phyloP scores from a whole-genome alignment of 2,888 invertebrate species.

The Rugalucina vietnamica region DNA sequence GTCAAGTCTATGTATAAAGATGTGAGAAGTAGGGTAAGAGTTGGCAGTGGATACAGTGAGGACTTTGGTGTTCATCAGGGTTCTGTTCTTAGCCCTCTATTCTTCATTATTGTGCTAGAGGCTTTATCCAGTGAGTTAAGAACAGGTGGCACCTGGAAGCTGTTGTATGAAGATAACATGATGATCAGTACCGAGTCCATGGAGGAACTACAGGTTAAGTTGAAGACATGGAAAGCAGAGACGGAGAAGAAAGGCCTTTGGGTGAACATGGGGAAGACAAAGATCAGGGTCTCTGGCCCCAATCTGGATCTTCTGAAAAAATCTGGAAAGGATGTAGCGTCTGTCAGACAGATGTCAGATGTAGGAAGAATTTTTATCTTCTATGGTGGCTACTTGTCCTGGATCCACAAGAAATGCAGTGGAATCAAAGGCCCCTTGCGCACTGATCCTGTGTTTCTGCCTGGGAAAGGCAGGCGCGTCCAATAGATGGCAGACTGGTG shows the following conservation, averaged over 20 bases:
- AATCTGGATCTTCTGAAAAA: neutral
- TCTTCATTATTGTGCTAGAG: too few species aligned
- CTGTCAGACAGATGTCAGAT: neutral
- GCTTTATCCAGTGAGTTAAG: neutral
- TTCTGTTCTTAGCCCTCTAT: too few species aligned
- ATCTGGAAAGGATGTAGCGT: neutral
- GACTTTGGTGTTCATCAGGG: slow-evolving; percentile 17
- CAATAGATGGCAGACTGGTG: neutral
- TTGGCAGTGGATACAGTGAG: slow-evolving; percentile 12
- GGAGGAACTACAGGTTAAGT: neutral
- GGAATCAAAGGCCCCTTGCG: too few species aligned
- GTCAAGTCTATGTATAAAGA: slow-evolving; percentile 24
- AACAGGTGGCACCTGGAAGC: neutral
- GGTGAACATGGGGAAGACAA: neutral
- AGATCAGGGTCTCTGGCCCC: neutral
- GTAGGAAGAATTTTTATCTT: neutral
- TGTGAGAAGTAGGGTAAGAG: slow-evolving; percentile 23
- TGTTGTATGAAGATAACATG: neutral
- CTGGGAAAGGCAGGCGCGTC: neutral
- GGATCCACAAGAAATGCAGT: too few species aligned
- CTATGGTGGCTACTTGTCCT: too few species aligned
- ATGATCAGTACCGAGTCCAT: neutral
- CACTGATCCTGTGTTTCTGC: too few species aligned
- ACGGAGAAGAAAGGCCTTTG: neutral
- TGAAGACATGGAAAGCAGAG: neutral